Percentiles rank a stretch among this genome's conserved stretches.
Evolutionary conservation across 2,113 vertebrate species (phyloP).

Genomic region (Brienomyrus brachyistius): DNA sequence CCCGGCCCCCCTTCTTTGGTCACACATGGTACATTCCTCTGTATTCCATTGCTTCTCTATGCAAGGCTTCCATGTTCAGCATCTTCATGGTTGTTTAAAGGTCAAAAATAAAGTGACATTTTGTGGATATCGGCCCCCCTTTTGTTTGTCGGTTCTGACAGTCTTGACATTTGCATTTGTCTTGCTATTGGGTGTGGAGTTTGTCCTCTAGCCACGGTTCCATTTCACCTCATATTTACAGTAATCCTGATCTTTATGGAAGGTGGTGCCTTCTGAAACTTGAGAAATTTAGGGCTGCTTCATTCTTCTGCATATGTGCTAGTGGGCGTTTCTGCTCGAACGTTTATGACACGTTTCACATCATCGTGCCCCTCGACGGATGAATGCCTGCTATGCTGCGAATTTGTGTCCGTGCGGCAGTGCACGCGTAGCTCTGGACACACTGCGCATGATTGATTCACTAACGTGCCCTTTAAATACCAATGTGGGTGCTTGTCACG

Average conservation of each 20-base stretch:
- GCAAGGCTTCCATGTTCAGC: neutral
- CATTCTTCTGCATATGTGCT: no score
- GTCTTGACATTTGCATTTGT: neutral
- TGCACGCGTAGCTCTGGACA: no score
- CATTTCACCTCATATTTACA: neutral
- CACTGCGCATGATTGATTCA: no score
- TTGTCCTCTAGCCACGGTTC: neutral
- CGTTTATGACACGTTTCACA: no score
- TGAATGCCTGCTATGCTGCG: no score
- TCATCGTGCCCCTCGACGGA: no score
- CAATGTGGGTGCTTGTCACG: no score
- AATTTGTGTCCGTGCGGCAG: no score
- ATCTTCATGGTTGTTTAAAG: neutral
- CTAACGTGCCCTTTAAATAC: no score
- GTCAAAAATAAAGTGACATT: neutral
- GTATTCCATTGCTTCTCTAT: neutral
- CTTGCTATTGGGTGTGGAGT: neutral
- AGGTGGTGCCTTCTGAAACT: neutral
- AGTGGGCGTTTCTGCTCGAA: no score
- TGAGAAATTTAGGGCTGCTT: neutral
- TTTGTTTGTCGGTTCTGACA: neutral
- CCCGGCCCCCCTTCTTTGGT: neutral
- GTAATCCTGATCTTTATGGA: neutral
- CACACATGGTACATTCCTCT: slow-evolving; percentile 1
- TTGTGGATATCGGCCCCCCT: neutral